Conservation (phyloP, 2,888 invertebrate genomes). For the Drosophila anceps region DNA sequence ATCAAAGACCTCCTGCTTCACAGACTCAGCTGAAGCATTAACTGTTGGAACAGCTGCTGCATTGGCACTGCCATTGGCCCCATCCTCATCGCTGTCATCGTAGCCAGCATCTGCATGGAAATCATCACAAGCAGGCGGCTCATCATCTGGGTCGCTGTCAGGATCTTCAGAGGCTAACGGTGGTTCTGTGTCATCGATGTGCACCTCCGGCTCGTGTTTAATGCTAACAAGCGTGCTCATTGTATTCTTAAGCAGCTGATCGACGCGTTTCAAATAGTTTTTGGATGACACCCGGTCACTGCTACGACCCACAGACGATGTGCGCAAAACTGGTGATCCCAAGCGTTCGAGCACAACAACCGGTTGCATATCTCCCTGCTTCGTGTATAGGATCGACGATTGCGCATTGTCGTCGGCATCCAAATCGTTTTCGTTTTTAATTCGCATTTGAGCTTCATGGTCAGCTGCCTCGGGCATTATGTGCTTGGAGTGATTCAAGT, state of each 20-base stretch:
- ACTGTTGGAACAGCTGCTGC: background rate
- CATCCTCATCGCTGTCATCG: constrained; percentile 59
- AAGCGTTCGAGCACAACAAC: constrained; percentile 80
- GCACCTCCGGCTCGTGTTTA: constrained; percentile 83
- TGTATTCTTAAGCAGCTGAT: constrained; percentile 82
- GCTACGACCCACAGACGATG: constrained; percentile 48
- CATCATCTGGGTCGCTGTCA: constrained; percentile 48
- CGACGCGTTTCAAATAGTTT: constrained; percentile 82
- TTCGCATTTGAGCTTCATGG: constrained; percentile 71
- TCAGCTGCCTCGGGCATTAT: constrained; percentile 70
- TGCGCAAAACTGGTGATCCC: constrained; percentile 71
- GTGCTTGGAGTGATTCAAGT: constrained; percentile 77
- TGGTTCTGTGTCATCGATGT: constrained; percentile 63
- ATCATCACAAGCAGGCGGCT: constrained; percentile 39
- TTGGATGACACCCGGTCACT: constrained; percentile 81
- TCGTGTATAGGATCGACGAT: constrained; percentile 12
- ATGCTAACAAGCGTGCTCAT: constrained; percentile 83
- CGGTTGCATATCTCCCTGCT: constrained; percentile 69
- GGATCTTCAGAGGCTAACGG: constrained; percentile 18
- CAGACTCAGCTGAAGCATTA: constrained; percentile 36
- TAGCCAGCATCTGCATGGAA: constrained; percentile 43
- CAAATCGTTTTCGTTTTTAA: constrained; percentile 80
- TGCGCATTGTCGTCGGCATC: constrained; percentile 54
- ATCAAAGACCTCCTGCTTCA: constrained; percentile 75
- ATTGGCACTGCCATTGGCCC: constrained; percentile 22